phyloP scores from a whole-genome alignment of 2,113 vertebrate species.

The Trematomus loennbergii region DNA sequence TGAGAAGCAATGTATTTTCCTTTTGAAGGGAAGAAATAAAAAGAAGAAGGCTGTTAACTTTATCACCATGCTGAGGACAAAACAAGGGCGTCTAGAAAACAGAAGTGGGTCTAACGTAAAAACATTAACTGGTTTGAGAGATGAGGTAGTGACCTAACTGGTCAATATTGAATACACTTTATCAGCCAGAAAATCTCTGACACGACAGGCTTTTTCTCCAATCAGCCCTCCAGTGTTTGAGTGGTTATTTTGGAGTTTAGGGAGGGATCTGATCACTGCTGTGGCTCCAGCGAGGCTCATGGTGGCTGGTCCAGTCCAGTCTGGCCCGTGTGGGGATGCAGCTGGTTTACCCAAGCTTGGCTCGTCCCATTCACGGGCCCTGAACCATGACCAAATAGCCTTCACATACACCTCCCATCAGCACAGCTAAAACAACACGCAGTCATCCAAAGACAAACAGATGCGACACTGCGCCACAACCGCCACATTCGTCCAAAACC shows the following conservation, averaged over 20 bases:
- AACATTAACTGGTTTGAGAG: slow-evolving; percentile 10
- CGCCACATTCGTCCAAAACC: slow-evolving; percentile 39
- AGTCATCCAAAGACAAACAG: slow-evolving; percentile 79
- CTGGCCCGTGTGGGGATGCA: slow-evolving; percentile 57
- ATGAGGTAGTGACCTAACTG: neutral
- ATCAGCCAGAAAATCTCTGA: slow-evolving; percentile 40
- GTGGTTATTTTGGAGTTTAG: slow-evolving; percentile 22
- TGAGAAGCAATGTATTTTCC: slow-evolving; percentile 3
- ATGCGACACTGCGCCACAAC: slow-evolving; percentile 60
- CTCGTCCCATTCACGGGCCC: slow-evolving; percentile 67
- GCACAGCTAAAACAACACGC: slow-evolving; percentile 81
- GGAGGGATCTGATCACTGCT: slow-evolving; percentile 23
- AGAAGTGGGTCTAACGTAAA: neutral
- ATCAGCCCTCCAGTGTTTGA: slow-evolving; percentile 10
- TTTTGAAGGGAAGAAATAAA: neutral
- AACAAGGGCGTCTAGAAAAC: slow-evolving; percentile 1
- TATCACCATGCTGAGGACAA: neutral
- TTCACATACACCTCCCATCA: slow-evolving; percentile 73
- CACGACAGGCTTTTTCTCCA: slow-evolving; percentile 20
- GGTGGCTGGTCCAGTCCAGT: slow-evolving; percentile 45
- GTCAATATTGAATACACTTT: slow-evolving; percentile 6
- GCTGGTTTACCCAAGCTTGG: slow-evolving; percentile 72
- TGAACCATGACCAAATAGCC: slow-evolving; percentile 79
- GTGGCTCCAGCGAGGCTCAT: slow-evolving; percentile 47
- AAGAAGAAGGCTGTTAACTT: neutral